Evolutionary conservation across 2,888 invertebrate species (phyloP), one percentile per base, ranked within the genome.

Genomic region (Agrotis puta): DNA sequence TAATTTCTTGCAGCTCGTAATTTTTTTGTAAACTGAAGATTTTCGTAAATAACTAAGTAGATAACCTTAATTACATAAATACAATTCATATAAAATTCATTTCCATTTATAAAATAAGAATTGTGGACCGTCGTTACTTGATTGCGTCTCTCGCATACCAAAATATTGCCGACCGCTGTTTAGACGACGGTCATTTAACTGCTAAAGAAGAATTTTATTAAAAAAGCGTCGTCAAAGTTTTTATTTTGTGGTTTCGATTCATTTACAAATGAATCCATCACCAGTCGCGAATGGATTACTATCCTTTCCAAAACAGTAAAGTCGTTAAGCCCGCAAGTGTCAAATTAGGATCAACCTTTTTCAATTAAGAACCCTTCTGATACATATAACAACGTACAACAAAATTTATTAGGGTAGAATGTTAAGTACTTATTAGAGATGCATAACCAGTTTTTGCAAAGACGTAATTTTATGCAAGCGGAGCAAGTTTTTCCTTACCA

Each of bases 391-490:
- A 22, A 33, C 48, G 20, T 50, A 54, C 13, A 47, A 27, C 50
- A 39, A 39, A 67, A 64, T 54, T 6, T 64, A 63, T 58, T 62
- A 33, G 20, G 39, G 27, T n/a, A 47, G 22, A 53, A 27, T 45
- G 22, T 58, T 54, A 3, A 56, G n/a, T 14, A 56, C n/a, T 56
- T 48, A 58, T 75, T 27, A 63, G 13, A 14, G 24, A 69, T 58
- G 43, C 70, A 50, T 53, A 58, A 54, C 58, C 53, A 24, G 70
- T 75, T 70, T 58, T 58, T 48, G 58, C 45, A 39, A 6, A 27
- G 22, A 48, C 43, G 20, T 63, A 54, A 75, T 53, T 75, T 33
- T 53, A 76, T 75, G 75, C 69, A 62, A 51, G 33, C 33, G 39
- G 47, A 68, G 56, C 47, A 39, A 69, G 43, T 75, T 53, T 43